Evolutionary conservation across 2,888 invertebrate genomes (phyloP).

Genomic region (Mycogona germanica): DNA sequence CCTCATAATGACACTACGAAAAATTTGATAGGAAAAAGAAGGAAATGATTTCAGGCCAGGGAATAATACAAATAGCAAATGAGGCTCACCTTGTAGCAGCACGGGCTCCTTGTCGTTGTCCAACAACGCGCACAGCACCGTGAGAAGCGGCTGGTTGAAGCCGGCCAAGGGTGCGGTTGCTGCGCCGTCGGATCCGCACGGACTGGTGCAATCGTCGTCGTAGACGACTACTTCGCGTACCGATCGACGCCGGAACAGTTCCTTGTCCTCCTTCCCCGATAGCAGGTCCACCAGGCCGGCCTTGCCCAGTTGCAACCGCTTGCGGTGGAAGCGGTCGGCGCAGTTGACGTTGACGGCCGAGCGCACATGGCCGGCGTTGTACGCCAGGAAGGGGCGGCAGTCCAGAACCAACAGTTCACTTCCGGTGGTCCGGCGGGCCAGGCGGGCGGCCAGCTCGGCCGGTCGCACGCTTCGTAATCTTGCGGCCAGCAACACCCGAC

Average conservation of each 20-base stretch:
- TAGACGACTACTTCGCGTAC: slow-evolving; percentile 53
- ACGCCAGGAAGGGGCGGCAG: slow-evolving; percentile 55
- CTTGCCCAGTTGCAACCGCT: slow-evolving; percentile 51
- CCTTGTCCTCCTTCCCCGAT: slow-evolving; percentile 49
- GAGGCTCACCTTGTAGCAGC: slow-evolving; percentile 49
- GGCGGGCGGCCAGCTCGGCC: slow-evolving; percentile 42
- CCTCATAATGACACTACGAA: too few species aligned
- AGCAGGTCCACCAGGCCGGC: slow-evolving; percentile 52
- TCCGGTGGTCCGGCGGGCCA: slow-evolving; percentile 24
- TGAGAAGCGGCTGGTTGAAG: slow-evolving; percentile 45
- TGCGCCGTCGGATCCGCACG: slow-evolving; percentile 38
- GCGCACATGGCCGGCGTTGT: slow-evolving; percentile 53
- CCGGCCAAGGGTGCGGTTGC: slow-evolving; percentile 18
- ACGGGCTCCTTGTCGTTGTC: slow-evolving; percentile 53
- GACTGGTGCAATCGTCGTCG: slow-evolving; percentile 51
- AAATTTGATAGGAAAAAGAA: too few species aligned
- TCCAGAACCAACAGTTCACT: slow-evolving; percentile 43
- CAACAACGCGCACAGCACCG: slow-evolving; percentile 51
- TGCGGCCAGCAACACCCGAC: slow-evolving; percentile 33
- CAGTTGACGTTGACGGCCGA: slow-evolving; percentile 59
- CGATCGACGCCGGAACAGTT: slow-evolving; percentile 42
- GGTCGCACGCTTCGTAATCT: slow-evolving; percentile 42
- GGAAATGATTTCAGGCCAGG: too few species aligned
- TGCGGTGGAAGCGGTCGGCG: slow-evolving; percentile 52
- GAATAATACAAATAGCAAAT: too few species aligned